phyloP scores from a whole-genome alignment of 2,113 vertebrate genomes.

The Rhinogobius similis region DNA sequence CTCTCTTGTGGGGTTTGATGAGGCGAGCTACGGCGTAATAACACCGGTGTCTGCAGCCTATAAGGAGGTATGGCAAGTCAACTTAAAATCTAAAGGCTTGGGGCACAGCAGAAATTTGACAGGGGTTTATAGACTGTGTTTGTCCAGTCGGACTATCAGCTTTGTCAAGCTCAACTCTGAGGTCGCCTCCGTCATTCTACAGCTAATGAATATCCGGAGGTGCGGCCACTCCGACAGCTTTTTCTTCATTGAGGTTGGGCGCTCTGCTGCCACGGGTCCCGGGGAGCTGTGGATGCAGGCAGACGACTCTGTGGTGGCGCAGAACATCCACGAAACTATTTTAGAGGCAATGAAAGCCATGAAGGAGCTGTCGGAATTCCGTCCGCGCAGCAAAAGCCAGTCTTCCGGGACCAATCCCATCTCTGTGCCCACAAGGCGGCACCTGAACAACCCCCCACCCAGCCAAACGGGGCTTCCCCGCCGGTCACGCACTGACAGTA shows the following conservation, averaged over 20 bases:
- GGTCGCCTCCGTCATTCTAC: slow-evolving; percentile 88
- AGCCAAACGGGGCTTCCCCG: slow-evolving; percentile 85
- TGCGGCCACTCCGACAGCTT: slow-evolving; percentile 98
- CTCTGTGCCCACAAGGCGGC: slow-evolving; percentile 81
- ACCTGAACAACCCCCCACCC: slow-evolving; percentile 82
- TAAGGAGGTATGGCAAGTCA: slow-evolving; percentile 97
- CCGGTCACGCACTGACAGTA: slow-evolving; percentile 84
- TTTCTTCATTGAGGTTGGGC: slow-evolving; percentile 97
- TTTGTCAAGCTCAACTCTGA: slow-evolving; percentile 94
- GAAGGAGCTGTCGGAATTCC: slow-evolving; percentile 94
- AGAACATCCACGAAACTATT: slow-evolving; percentile 97
- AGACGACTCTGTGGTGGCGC: slow-evolving; percentile 96
- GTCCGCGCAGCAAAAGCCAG: slow-evolving; percentile 97
- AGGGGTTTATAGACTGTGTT: slow-evolving; percentile 92
- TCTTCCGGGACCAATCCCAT: slow-evolving; percentile 86
- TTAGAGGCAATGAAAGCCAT: slow-evolving; percentile 97
- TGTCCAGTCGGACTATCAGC: slow-evolving; percentile 90
- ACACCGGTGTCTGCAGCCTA: slow-evolving; percentile 84
- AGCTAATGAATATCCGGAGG: slow-evolving; percentile 96
- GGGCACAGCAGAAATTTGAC: slow-evolving; percentile 91
- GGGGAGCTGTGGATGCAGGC: slow-evolving; percentile 99
- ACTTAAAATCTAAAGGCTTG: slow-evolving; percentile 91
- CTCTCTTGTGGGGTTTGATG: slow-evolving; percentile 81
- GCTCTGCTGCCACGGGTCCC: slow-evolving; percentile 93
- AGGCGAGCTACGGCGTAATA: slow-evolving; percentile 85